Evolutionary conservation across 2,113 vertebrate species (phyloP).

Genomic region (Crypturellus undulatus): DNA sequence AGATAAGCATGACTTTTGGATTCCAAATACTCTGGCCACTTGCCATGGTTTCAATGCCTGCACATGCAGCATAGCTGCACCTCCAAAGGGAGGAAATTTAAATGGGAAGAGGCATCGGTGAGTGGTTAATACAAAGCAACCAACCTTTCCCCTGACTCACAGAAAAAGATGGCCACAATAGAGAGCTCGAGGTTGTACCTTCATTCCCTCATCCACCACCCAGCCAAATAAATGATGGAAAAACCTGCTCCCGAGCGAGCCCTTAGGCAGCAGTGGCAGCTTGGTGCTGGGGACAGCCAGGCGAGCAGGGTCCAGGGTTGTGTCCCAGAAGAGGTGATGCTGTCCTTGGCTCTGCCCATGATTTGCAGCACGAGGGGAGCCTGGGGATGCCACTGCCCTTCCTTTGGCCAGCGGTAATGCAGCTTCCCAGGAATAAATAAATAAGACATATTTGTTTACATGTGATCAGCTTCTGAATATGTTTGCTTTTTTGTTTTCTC

Average conservation of each 20-base stretch:
- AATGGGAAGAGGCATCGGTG: background rate
- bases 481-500: background rate
- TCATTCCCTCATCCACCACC: accelerated
- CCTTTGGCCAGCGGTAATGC: background rate
- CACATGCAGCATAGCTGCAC: background rate
- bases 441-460: background rate
- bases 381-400: background rate
- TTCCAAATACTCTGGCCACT: background rate
- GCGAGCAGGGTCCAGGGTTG: background rate
- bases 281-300: background rate
- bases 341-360: background rate
- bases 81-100: background rate
- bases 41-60: background rate
- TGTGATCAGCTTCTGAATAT: background rate
- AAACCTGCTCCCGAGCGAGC: background rate
- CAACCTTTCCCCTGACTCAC: background rate
- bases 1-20: background rate
- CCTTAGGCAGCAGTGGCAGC: accelerated
- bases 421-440: background rate
- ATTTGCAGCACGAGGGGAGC: background rate
- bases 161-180: background rate
- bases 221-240: background rate
- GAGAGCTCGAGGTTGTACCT: background rate
- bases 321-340: background rate
- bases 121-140: background rate